Conservation (phyloP, 2,113 vertebrate genomes). For the Odocoileus hemionus region DNA sequence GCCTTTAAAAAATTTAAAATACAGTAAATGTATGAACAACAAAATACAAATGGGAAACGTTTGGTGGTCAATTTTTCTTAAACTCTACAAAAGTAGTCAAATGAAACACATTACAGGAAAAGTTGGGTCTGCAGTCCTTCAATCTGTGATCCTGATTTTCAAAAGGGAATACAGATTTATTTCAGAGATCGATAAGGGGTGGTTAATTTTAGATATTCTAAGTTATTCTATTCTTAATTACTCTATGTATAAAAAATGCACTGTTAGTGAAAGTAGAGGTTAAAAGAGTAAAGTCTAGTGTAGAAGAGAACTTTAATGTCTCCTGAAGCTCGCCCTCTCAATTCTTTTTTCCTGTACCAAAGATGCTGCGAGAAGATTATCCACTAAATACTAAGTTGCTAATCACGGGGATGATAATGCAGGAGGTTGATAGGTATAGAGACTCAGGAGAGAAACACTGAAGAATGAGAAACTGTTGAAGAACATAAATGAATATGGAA, state of each 20-base stretch:
- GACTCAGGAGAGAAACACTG: background rate
- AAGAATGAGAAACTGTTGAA: background rate
- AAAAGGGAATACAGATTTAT: background rate
- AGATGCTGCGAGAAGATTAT: background rate
- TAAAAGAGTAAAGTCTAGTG: background rate
- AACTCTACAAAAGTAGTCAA: conserved; percentile 7
- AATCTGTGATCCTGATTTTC: background rate
- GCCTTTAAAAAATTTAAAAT: background rate
- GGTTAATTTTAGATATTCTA: background rate
- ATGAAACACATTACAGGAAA: background rate
- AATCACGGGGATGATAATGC: background rate
- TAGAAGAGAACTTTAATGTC: background rate
- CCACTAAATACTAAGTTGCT: background rate
- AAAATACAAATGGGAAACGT: background rate
- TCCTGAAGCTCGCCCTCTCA: background rate
- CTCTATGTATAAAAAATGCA: background rate
- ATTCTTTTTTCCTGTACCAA: background rate
- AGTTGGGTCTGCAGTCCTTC: background rate
- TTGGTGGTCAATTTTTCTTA: background rate
- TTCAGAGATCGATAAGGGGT: background rate
- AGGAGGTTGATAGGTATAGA: background rate
- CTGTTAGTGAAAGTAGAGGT: background rate
- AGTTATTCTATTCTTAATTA: background rate
- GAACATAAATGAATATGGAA: background rate
- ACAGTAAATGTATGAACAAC: background rate